A percentile compares a stretch with the other conserved stretches of the same genome.
phyloP scores from a whole-genome alignment of 2,888 invertebrate species.

The Cecidostiba fungosa region DNA sequence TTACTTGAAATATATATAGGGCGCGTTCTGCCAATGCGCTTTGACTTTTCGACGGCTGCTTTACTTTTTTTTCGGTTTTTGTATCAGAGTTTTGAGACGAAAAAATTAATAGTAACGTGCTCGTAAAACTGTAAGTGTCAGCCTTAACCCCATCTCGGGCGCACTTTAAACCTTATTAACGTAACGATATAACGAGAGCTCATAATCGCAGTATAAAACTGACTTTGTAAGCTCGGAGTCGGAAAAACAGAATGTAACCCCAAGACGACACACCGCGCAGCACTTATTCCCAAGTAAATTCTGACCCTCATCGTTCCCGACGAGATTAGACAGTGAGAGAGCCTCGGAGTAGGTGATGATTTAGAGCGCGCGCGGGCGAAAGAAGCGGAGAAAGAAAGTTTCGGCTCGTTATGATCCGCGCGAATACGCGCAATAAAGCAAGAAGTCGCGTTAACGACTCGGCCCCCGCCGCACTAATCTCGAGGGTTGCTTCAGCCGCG shows the following conservation, averaged over 20 bases:
- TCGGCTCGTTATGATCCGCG: constrained; percentile 9
- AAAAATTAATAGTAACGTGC: no score
- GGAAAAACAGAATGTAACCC: neutral
- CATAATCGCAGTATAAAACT: constrained; percentile 10
- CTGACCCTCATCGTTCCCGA: neutral
- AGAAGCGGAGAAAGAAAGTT: constrained; percentile 14
- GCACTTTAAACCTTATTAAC: constrained; percentile 10
- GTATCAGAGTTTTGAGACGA: neutral
- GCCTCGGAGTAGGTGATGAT: neutral
- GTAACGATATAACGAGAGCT: neutral
- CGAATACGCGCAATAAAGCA: constrained; percentile 30
- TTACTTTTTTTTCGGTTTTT: neutral
- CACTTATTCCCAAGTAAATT: constrained; percentile 11
- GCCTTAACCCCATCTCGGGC: no score
- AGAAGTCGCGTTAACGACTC: constrained; percentile 13
- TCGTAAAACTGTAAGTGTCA: neutral
- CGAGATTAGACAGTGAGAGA: neutral
- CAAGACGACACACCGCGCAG: neutral
- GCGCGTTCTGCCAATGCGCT: no score
- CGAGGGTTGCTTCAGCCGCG: neutral
- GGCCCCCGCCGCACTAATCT: neutral
- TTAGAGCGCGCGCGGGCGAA: constrained; percentile 6
- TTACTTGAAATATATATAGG: constrained; percentile 23
- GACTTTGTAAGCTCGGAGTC: neutral
- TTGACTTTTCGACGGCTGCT: no score